Percentiles rank a stretch among this genome's conserved stretches.
phyloP scores from a whole-genome alignment of 1,140 invertebrate genomes.

The Andricus grossulariae region DNA sequence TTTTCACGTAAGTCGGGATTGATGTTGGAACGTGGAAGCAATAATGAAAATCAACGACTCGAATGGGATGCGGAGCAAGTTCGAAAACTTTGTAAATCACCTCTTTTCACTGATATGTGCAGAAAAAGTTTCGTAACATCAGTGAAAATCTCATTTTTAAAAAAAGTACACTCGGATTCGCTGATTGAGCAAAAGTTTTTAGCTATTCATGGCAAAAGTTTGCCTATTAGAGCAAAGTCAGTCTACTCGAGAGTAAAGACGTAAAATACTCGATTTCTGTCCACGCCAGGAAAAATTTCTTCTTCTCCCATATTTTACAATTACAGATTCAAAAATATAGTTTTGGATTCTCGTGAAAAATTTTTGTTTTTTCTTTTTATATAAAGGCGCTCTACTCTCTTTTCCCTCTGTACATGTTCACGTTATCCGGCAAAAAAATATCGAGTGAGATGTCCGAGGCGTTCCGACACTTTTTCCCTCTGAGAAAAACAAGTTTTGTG shows the following conservation, averaged over 20 bases:
- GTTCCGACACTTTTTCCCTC: constrained; percentile 19
- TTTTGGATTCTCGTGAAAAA: constrained; percentile 22
- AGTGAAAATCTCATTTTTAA: constrained; percentile 23
- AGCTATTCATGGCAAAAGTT: constrained; percentile 26
- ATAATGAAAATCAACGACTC: constrained; percentile 24
- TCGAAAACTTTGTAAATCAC: constrained; percentile 26
- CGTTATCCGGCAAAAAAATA: constrained; percentile 31
- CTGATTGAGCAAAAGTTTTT: constrained; percentile 26
- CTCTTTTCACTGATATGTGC: constrained; percentile 26
- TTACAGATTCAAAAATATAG: constrained; percentile 19
- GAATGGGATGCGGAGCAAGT: constrained; percentile 18
- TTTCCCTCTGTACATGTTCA: constrained; percentile 43
- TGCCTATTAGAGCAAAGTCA: constrained; percentile 30
- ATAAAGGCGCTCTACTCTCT: constrained; percentile 44
- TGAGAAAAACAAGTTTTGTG: constrained; percentile 20
- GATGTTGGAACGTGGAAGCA: constrained; percentile 6
- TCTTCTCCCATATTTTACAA: constrained; percentile 8
- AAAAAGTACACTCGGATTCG: constrained; percentile 15
- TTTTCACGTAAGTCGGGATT: not conserved
- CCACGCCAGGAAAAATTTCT: not conserved
- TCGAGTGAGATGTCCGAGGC: constrained; percentile 26
- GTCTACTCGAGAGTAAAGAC: constrained; percentile 25
- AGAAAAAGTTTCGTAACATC: constrained; percentile 27
- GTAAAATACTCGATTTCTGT: constrained; percentile 24
- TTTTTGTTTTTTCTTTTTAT: constrained; percentile 35